Evolutionary conservation across 2,888 invertebrate species (phyloP), one percentile per base, ranked within the genome.

Genomic region (Abscondita cerata): DNA sequence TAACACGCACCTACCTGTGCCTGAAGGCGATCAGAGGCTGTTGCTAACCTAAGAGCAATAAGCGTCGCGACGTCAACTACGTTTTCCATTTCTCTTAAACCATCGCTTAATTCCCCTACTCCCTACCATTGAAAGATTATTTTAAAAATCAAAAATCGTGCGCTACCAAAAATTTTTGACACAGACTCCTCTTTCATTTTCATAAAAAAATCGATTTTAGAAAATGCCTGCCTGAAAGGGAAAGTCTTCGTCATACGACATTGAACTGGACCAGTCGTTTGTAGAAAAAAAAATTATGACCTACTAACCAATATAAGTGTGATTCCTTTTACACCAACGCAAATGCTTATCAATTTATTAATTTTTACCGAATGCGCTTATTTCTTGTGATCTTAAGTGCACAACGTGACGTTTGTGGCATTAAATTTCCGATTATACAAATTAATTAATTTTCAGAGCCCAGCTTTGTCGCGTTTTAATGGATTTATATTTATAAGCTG

Each of bases 21-120:
- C 77, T 77, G 77, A 74, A 75, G 78, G 76, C 77, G 80, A 76
- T 78, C 77, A 75, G 78, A 78, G 73, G 79, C 77, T 76, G 77
- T 78, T 77, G 78, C 78, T 77, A 77, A 79, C 78, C 78, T 78
- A 77, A 77, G 73, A 77, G 79, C 78, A 79, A 79, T 78, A 79
- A 74, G 79, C 80, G 78, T 77, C 79, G 78, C 78, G 79, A 75
- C 78, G 78, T 61, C 72, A 70, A 67, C 67, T 66, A 52, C 70
- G 64, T 61, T 66, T 66, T 51, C 70, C 64, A 68, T 73, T 64
- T 70, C 72, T 68, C 72, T 72, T 71, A 60, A 50, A 31, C 25
- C 50, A 38, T 33, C 48, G 36, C 44, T 36, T 34, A 52, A 54
- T 54, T 68, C 70, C 67, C 68, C 68, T 68, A 66, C 48, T 64